phyloP scores from a whole-genome alignment of 2,113 vertebrate genomes.

The Pygoscelis antarcticus region DNA sequence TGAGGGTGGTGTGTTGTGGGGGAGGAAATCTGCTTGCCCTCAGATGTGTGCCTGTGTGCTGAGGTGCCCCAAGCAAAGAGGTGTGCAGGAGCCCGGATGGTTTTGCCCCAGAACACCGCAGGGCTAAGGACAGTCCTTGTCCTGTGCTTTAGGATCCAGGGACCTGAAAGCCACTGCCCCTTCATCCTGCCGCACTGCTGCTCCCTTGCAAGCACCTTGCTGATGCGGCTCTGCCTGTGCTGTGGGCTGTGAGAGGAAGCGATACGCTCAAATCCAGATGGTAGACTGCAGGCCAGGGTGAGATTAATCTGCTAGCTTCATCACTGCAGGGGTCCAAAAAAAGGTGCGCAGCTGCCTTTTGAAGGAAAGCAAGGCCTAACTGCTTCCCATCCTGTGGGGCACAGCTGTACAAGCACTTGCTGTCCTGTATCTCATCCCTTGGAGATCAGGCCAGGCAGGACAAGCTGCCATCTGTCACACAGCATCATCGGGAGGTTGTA shows the following conservation, averaged over 20 bases:
- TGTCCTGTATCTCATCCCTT: not conserved
- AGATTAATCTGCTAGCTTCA: not conserved
- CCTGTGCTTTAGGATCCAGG: not conserved
- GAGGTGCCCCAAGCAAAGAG: not conserved
- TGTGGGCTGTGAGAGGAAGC: not conserved
- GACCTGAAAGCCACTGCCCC: not conserved
- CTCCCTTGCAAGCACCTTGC: not conserved
- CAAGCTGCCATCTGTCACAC: not conserved
- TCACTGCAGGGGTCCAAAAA: not conserved
- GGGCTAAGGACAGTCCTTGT: not conserved
- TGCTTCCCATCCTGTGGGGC: not conserved
- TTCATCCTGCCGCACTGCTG: not conserved
- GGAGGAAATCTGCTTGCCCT: not conserved
- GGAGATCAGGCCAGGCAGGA: not conserved
- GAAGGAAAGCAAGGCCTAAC: not conserved
- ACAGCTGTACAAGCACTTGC: not conserved
- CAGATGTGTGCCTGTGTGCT: not conserved
- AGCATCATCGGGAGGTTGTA: not conserved
- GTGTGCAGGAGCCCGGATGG: not conserved
- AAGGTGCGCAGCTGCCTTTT: not conserved
- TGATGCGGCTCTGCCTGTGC: not conserved
- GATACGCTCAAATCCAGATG: accelerated
- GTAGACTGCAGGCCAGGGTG: not conserved
- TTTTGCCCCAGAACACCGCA: not conserved
- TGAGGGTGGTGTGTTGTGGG: not conserved